Base-by-base conservation (phyloP, 2,888 invertebrate species). In the Oscheius myriophilus region DNA sequence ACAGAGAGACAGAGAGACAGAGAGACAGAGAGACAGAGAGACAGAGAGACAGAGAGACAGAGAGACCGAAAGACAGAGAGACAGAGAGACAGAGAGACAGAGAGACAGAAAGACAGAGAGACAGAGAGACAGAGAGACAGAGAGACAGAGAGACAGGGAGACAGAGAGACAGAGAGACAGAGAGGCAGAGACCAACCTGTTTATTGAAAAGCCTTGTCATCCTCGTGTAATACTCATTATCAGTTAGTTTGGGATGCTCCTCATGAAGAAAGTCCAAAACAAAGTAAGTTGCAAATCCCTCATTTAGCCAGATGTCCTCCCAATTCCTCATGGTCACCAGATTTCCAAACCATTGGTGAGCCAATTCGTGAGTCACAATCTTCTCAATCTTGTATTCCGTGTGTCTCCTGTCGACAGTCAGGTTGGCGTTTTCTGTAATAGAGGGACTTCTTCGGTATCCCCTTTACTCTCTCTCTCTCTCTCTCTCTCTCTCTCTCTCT, bases 311-410 rank as follows among this genome's bases (percentile, higher is more conserved):
- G 33, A 87, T 72, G 49, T 87, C 83, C 7, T 78, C 73, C 87
- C 87, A 87, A 68, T 85, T 80, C 18, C 75, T 55, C 78, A 86
- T 81, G 0, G 86, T 84, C n/a, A 87, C 86, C 49, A 87, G 71
- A 70, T 87, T 87, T 9, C 87, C 87, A 59, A 87, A 87, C 62
- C 61, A 58, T 83, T 87, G 86, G 77, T 89, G 88, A 9, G 88
- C 87, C 9, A 89, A 80, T 72, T 89, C 89, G 72, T 89, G 89
- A 2, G 87, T 82, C 18, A 88, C 85, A 9, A 89, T 87, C 26
- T 85, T 84, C 46, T 82, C 80, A 14, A 84, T 82, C 39, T 78
- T 72, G 70, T 82, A 85, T 69, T 83, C 82, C 25, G 84, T 78
- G 61, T 78, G 73, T 49, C 79, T 74, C n/a, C 81, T 68, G 63